Percentiles rank a stretch among this genome's conserved stretches.
Evolutionary conservation across 2,113 vertebrate genomes (phyloP).

Genomic region (Tachycineta bicolor): DNA sequence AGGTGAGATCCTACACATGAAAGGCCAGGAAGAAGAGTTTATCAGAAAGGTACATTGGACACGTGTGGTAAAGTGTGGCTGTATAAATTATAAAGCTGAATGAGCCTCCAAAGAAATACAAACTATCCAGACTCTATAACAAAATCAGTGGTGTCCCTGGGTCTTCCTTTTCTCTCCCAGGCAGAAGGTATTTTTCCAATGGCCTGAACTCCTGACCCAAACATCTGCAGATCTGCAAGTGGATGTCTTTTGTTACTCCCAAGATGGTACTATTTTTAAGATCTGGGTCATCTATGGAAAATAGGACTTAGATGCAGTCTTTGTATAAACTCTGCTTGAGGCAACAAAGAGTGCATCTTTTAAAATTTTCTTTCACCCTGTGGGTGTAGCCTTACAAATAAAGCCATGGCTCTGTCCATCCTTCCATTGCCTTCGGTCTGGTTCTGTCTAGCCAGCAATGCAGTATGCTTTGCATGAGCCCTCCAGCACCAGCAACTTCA

Average conservation of each 20-base stretch:
- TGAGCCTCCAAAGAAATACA: neutral
- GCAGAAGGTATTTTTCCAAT: neutral
- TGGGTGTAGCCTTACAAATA: neutral
- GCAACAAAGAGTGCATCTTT: neutral
- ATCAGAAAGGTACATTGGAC: neutral
- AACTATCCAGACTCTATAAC: neutral
- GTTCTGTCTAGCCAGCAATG: neutral
- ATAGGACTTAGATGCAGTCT: neutral
- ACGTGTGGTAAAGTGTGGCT: neutral
- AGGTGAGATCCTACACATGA: conserved; percentile 13
- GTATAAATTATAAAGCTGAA: neutral
- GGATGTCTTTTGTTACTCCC: neutral
- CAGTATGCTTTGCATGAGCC: neutral
- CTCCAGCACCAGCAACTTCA: neutral
- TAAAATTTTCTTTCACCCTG: neutral
- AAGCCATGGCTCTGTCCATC: neutral
- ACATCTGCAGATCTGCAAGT: neutral
- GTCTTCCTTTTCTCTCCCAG: neutral
- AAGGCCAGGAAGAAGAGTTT: conserved; percentile 13
- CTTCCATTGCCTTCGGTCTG: neutral
- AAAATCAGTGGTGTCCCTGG: neutral
- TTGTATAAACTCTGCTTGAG: neutral
- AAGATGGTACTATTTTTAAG: neutral
- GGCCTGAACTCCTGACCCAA: neutral
- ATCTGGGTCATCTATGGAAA: neutral